These are phyloP conservation scores for Agrilus mali DNA, from an alignment of 2,888 invertebrate genomes.

Conservation along the genomic window DNA sequence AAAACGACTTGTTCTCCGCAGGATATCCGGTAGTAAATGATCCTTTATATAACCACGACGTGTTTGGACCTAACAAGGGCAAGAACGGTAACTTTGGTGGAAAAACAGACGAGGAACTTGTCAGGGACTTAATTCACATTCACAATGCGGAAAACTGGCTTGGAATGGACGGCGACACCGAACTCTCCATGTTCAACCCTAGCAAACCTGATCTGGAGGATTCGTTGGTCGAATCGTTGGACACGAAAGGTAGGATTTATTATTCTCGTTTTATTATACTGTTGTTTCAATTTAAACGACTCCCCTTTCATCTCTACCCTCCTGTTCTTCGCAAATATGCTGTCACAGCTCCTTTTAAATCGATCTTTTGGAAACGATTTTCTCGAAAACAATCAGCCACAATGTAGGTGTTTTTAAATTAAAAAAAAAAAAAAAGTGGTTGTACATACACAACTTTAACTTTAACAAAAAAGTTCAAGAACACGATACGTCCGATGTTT, in stretches of 20 bases:
- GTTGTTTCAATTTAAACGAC: no score
- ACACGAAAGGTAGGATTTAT: slow-evolving; percentile 28
- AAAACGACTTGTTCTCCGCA: slow-evolving; percentile 26
- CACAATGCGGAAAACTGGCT: slow-evolving; percentile 94
- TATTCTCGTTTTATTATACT: neutral
- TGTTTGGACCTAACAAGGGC: slow-evolving; percentile 89
- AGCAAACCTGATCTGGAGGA: slow-evolving; percentile 56
- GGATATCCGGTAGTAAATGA: slow-evolving; percentile 97
- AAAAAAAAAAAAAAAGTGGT: no score
- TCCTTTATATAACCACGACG: slow-evolving; percentile 90
- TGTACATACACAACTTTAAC: no score
- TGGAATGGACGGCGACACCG: slow-evolving; percentile 80
- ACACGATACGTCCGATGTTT: no score
- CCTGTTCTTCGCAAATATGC: no score
- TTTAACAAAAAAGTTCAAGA: no score
- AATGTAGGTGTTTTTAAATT: no score
- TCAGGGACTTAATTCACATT: slow-evolving; percentile 76
- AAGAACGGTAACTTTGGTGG: slow-evolving; percentile 79
- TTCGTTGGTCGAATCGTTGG: slow-evolving; percentile 27
- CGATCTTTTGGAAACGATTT: no score
- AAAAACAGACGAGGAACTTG: slow-evolving; percentile 79
- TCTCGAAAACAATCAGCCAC: no score
- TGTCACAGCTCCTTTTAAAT: no score
- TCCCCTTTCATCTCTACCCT: no score
- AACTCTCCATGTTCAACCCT: slow-evolving; percentile 67